Evolutionary conservation across 2,797 vertebrate genomes (phyloP).

Genomic region (Adrianichthys oophorus): DNA sequence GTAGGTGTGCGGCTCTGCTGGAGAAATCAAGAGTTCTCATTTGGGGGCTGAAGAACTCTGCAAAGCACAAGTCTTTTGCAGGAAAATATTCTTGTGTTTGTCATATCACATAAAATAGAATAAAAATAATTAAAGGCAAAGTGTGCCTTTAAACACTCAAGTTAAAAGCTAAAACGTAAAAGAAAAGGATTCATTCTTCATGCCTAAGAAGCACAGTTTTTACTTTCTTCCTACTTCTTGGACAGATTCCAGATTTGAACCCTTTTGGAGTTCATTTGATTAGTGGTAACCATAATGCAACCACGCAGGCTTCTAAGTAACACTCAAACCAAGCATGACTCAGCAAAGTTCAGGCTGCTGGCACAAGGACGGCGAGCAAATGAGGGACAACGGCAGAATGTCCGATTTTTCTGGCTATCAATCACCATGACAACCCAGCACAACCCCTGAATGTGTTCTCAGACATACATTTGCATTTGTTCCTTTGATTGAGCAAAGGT

Average conservation of each 20-base stretch:
- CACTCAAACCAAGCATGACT: constrained; percentile 41
- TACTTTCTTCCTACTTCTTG: constrained; percentile 12
- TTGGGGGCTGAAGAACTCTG: too few relatives aligned
- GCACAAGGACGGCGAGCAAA: background rate
- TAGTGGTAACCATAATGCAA: constrained; percentile 31
- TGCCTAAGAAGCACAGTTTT: background rate
- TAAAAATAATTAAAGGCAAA: too few relatives aligned
- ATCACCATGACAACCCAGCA: background rate
- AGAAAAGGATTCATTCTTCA: too few relatives aligned
- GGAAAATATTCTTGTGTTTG: too few relatives aligned
- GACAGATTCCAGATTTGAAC: constrained; percentile 31
- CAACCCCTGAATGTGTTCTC: background rate
- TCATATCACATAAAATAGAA: too few relatives aligned
- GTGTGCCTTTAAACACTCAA: too few relatives aligned
- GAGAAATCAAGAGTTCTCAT: too few relatives aligned
- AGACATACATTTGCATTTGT: background rate
- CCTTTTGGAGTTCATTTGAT: constrained; percentile 26
- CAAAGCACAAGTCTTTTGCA: too few relatives aligned
- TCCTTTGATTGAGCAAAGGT: background rate
- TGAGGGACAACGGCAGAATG: constrained; percentile 17
- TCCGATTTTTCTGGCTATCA: too few relatives aligned
- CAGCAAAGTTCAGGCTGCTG: constrained; percentile 28
- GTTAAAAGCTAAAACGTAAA: too few relatives aligned
- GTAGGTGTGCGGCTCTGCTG: too few relatives aligned
- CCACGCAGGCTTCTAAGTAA: constrained; percentile 4